Evolutionary conservation across 2,888 invertebrate genomes (phyloP), one percentile per base, ranked within the genome.

Genomic region (Andrena dorsata): DNA sequence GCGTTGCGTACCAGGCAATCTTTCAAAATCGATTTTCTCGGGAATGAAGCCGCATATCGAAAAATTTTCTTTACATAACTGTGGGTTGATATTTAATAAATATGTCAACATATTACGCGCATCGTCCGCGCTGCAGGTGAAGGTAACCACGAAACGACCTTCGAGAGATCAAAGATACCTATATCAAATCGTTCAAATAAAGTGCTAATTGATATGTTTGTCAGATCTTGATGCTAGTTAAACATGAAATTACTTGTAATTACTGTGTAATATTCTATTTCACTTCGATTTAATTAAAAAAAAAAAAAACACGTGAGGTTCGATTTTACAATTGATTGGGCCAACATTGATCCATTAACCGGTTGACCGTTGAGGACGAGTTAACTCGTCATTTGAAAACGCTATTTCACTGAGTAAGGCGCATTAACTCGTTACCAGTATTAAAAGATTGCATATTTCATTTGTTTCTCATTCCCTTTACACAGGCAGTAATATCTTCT

Each of bases 131-230:
- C 56, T 23, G 47, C 28, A 26, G 28, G 47, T n/a, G n/a, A 71
- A 61, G 23, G n/a, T 60, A 49, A 74, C 47, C 66, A 32, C 47
- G 3, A n/a, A n/a, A 3, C 16, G 49, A 35, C 68, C 49, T 60
- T 68, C n/a, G n/a, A 1, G 7, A 26, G 28, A 26, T 49, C 53
- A 8, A 72, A 35, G 49, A 26, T 53, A 41, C 13, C 16, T 41
- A 16, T 41, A 20, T 68, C 53, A 16, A 1, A 51, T 53, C 20
- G 49, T 13, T 26, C 6, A 13, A 26, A 58, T 28, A 41, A 28
- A 10, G 20, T n/a, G 20, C 60, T 60, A 60, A 60, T 68, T 53
- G 68, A 68, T 68, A 68, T 23, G 53, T 23, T 68, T 20, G 26
- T 53, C 51, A 7, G 6, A 51, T 32, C 66, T 20, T 32, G 32